Base-by-base conservation (phyloP, 30 jellyfish, hydroid and myxozoan genomes). In the Aurelia coerulea region DNA sequence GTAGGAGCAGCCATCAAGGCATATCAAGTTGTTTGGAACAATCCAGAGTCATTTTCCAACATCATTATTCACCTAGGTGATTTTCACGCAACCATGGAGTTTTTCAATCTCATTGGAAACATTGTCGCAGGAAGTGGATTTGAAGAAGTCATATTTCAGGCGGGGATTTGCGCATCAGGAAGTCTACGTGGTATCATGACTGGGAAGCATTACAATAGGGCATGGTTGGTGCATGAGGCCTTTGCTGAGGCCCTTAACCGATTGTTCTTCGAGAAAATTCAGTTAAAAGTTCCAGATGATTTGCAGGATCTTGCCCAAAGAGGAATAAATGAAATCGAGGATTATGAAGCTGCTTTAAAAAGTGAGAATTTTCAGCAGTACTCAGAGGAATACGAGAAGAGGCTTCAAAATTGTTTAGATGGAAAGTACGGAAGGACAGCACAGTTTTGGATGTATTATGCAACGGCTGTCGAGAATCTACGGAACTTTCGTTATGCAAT, bases 1-100 rank as follows among this genome's bases (percentile, higher is more conserved):
- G 75, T 46, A 1, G 90, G 90, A 1, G 91, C 79, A 1, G 91
- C 91, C 6, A 81, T 81, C 34, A 81, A 81, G 58, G 79, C 84
- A 5, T 81, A 34, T 63, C 91, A 70, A 42, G 85, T 81, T 1
- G 9, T 81, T 2, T 81, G 84, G 91, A 81, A 65, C 42, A 80
- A 80, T 29, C 90, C 82, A 41, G 76, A 35, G 10, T 5, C 37
- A 10, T 51, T 53, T 8, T 74, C 85, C 7, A 77, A 83, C 51
- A 56, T 84, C 75, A 17, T 84, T 15, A 14, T 84, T 10, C 81
- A 84, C 42, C 16, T 84, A 1, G 93, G 87, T 10, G 93, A 73
- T 39, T 84, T 84, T 34, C 90, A 63, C 53, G 86, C 85, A 2
- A 74, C 62, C 85, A 78, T 86, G 85, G 95, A 14, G 37, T 53